Evolutionary conservation across 1,140 invertebrate genomes (phyloP).

Genomic region (Drosophila triauraria): DNA sequence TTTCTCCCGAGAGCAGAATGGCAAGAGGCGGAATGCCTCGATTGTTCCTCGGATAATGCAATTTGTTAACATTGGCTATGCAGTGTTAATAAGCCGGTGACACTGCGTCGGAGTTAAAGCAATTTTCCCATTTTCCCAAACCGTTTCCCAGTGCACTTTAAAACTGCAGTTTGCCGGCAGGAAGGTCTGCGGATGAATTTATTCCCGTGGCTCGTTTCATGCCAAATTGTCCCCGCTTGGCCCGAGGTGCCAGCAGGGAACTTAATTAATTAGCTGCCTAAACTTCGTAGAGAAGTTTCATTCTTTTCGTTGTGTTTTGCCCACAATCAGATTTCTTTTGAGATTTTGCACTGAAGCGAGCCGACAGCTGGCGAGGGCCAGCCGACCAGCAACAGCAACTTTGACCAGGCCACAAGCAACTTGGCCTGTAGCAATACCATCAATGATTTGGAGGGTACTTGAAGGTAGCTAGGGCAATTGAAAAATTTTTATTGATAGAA

Average conservation of each 20-base stretch:
- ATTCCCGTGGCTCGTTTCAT: conserved; percentile 28
- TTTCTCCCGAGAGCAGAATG: background rate
- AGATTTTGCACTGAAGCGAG: conserved; percentile 43
- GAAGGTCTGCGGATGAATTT: conserved; percentile 9
- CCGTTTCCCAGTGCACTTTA: conserved; percentile 27
- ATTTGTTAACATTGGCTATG: conserved; percentile 81
- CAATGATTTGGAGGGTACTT: conserved; percentile 8
- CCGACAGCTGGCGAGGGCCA: conserved; percentile 29
- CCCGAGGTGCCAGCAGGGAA: conserved; percentile 34
- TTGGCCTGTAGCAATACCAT: conserved; percentile 48
- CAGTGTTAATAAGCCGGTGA: conserved; percentile 66
- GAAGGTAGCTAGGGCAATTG: background rate
- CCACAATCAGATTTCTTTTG: conserved; percentile 78
- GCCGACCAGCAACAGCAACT: conserved; percentile 31
- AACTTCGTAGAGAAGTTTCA: conserved; percentile 64
- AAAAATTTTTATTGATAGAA: background rate
- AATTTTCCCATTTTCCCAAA: conserved; percentile 43
- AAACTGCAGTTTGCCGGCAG: conserved; percentile 44
- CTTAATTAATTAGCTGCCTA: conserved; percentile 84
- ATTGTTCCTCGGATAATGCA: conserved; percentile 76
- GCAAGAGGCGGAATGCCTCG: conserved; percentile 18
- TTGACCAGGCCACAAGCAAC: conserved; percentile 41
- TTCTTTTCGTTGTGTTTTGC: conserved; percentile 5
- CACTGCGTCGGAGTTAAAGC: conserved; percentile 47
- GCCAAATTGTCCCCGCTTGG: conserved; percentile 6